Evolutionary conservation across 1,140 invertebrate genomes (phyloP), one percentile per base, ranked within the genome.

Genomic region (Popillia japonica): DNA sequence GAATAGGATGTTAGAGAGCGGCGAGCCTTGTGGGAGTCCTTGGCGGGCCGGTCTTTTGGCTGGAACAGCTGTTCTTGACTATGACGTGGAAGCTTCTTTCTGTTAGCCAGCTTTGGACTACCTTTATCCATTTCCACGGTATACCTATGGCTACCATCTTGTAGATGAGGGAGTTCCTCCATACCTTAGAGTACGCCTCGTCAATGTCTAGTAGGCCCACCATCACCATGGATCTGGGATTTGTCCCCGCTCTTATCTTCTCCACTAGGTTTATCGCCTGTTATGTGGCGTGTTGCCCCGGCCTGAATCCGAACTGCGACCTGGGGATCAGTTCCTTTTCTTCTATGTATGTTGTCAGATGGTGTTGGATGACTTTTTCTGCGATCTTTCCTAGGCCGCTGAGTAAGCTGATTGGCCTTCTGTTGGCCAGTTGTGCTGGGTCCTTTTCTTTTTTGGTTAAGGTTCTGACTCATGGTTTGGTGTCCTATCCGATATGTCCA

Each of bases 391-490:
- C 75, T 44, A 76, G 17, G 0, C 23, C 23, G 23, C 55, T 55
- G 23, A 76, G 75, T 0, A 76, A 44, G 48, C 42, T 55, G 41
- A 76, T 76, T 10, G 75, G 75, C 11, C 75, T 76, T 11, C 22
- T 44, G 44, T 76, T 76, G 4, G 22, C 42, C 42, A 76, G n/a
- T 22, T 7, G 59, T 0, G 42, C n/a, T 10, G 75, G 75, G 55
- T 76, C 42, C 23, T 55, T 76, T 0, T 76, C 42, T 20, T 59
- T 59, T 22, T 76, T 76, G 2, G 75, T 68, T 68, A 8, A 68
- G n/a, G n/a, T n/a, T n/a, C n/a, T 7, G 7, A 22, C 61, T 34
- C 61, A n/a, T n/a, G n/a, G 20, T 68, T 68, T 22, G 61, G 61
- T n/a, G 17, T 7, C 4, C 23, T 22, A 1, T 6, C 7, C 0